phyloP scores from a whole-genome alignment of 2,888 invertebrate genomes.

The Netelia inedita region DNA sequence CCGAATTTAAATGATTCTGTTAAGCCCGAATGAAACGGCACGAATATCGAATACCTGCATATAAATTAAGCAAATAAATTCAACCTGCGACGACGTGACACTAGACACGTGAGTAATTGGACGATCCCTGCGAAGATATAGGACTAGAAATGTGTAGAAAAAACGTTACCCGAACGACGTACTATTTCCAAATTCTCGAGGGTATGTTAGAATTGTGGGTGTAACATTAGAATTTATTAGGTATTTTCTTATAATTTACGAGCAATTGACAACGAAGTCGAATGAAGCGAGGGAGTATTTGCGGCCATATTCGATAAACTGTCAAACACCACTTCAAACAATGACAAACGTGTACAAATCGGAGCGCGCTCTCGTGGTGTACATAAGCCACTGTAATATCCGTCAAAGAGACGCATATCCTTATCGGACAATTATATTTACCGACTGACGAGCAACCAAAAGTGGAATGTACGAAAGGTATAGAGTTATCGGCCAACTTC shows the following conservation, averaged over 20 bases:
- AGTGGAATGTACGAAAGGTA: too few relatives aligned
- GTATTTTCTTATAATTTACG: slow-evolving; percentile 4
- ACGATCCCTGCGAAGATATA: not conserved
- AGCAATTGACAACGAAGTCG: slow-evolving; percentile 16
- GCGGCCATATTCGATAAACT: slow-evolving; percentile 65
- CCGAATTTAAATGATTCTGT: slow-evolving; percentile 31
- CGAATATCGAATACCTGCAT: slow-evolving; percentile 64
- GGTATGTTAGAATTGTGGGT: not conserved
- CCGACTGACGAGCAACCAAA: too few relatives aligned
- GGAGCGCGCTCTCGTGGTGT: too few relatives aligned
- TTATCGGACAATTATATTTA: too few relatives aligned
- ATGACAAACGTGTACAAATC: too few relatives aligned
- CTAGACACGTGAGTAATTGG: slow-evolving; percentile 43
- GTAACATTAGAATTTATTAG: slow-evolving; percentile 29
- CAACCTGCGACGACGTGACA: slow-evolving; percentile 57
- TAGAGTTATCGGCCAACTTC: too few relatives aligned
- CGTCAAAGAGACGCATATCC: too few relatives aligned
- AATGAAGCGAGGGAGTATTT: slow-evolving; percentile 12
- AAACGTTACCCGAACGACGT: slow-evolving; percentile 43
- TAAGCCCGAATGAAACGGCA: slow-evolving; percentile 30
- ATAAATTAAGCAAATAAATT: slow-evolving; percentile 67
- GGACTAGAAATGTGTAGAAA: not conserved
- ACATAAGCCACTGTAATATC: too few relatives aligned
- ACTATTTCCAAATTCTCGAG: slow-evolving; percentile 6
- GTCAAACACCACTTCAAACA: slow-evolving; percentile 47